Evolutionary conservation across 1,140 invertebrate species (phyloP), one percentile per base, ranked within the genome.

Genomic region (Pseudomyrmex cubaensis): DNA sequence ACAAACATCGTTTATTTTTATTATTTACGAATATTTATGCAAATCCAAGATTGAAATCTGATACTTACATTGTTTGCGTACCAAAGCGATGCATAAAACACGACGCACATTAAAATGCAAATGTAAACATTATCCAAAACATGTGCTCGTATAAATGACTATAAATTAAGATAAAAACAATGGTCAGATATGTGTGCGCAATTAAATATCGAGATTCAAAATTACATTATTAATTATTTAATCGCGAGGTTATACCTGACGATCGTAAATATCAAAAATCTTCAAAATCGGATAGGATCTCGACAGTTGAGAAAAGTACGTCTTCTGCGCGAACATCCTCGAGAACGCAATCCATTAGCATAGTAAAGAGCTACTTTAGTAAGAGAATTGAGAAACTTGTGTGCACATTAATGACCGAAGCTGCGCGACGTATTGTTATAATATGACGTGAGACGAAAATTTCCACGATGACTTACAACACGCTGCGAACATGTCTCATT

Each of bases 91-190:
- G 86, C 67, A 57, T 93, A 94, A 82, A 94, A 92, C 17, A 94
- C 22, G 50, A 91, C 67, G 75, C 93, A 93, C 83, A 91, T 90
- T 52, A 93, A 85, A 57, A 93, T 88, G 73, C 91, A 93, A 15
- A 93, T 67, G 57, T 85, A 91, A 15, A 90, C 73, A 64, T 94
- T 93, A 77, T 93, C 93, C 88, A 91, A 87, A 83, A 94, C 44
- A 57, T 93, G 92, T 67, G 87, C 85, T 13, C 91, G 90, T 85
- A 94, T 87, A 64, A 93, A 92, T 1, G 91, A 92, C 94, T 94
- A 75, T 0, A 69, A 85, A 82, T 25, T 7, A 7, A 35, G 64
- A 13, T 57, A 57, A 5, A 35, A 35, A 63, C 50, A 2, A 13
- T 25, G 59, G 69, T 50, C 67, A 12, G n/a, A 22, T 22, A 70